Percentiles rank a stretch among this genome's conserved stretches.
phyloP scores from a whole-genome alignment of 1,140 invertebrate genomes.

The Danaus melanippus region DNA sequence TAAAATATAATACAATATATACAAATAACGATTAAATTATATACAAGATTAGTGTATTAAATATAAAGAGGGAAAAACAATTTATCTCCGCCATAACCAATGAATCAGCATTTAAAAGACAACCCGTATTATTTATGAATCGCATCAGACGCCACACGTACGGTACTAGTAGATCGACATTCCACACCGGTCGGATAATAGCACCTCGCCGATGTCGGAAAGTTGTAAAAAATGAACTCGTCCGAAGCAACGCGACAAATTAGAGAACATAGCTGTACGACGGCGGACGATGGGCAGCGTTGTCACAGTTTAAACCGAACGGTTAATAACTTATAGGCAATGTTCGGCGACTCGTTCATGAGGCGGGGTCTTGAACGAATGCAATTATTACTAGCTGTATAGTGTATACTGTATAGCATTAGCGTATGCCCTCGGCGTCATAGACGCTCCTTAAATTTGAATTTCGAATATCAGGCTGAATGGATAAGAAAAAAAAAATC shows the following conservation, averaged over 20 bases:
- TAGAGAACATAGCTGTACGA: constrained; percentile 45
- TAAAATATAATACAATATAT: no score
- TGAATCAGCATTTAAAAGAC: constrained; percentile 53
- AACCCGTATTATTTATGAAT: constrained; percentile 39
- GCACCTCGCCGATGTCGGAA: constrained; percentile 38
- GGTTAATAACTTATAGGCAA: constrained; percentile 50
- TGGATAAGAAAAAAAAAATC: no score
- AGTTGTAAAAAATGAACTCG: constrained; percentile 55
- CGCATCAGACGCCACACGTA: constrained; percentile 30
- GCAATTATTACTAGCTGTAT: constrained; percentile 64
- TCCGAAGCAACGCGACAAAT: constrained; percentile 59
- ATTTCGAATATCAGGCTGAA: no score
- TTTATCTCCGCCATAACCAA: constrained; percentile 35
- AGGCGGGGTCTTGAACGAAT: constrained; percentile 59
- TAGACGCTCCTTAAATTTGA: constrained; percentile 22
- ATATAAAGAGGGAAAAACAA: constrained; percentile 16
- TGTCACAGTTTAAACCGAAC: constrained; percentile 40
- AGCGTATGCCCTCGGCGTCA: constrained; percentile 52
- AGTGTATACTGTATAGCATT: no score
- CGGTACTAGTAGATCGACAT: constrained; percentile 35
- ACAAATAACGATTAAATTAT: no score
- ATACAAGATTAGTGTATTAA: no score
- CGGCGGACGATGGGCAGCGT: constrained; percentile 23
- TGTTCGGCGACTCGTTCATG: constrained; percentile 40
- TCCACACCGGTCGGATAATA: constrained; percentile 28